phyloP scores from a whole-genome alignment of 2,113 vertebrate genomes.

The Electrona antarctica region DNA sequence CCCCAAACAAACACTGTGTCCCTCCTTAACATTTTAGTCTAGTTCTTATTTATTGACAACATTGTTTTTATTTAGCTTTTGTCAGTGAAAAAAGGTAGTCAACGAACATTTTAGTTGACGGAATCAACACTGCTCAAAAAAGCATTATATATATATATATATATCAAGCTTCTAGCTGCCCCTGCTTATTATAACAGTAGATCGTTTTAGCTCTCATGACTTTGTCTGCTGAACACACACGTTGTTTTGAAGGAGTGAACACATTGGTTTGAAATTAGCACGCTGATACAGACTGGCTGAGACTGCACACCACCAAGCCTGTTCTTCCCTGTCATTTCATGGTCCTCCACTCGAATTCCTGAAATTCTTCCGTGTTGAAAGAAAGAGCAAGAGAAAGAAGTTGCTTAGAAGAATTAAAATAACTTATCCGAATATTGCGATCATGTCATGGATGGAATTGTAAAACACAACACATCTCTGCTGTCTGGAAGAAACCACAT shows the following conservation, averaged over 20 bases:
- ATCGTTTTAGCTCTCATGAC: not conserved
- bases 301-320: constrained; percentile 11
- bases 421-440: constrained; percentile 11
- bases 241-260: not conserved
- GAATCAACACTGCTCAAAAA: too few species aligned
- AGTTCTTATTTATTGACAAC: too few species aligned
- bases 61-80: too few species aligned
- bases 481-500: too few species aligned
- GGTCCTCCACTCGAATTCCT: constrained; percentile 14
- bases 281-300: not conserved
- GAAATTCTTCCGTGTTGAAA: not conserved
- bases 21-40: too few species aligned
- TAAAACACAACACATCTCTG: not conserved
- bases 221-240: not conserved
- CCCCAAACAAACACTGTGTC: too few species aligned
- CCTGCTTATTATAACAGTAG: too few species aligned
- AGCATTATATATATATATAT: too few species aligned
- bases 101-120: too few species aligned
- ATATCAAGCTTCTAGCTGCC: too few species aligned
- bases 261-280: not conserved
- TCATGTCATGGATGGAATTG: constrained; percentile 12
- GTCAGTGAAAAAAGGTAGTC: too few species aligned
- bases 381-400: not conserved
- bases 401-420: constrained; percentile 22
- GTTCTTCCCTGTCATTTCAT: not conserved